phyloP scores from a whole-genome alignment of 2,113 vertebrate species.

The human region GRCh38 chr3:185352501-185353000 shows the following conservation, averaged over 20 bases:
- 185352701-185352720: neutral
- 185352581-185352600: neutral
- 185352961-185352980: neutral
- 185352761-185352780: too few relatives aligned
- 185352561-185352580: neutral
- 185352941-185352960: neutral
- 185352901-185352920: neutral
- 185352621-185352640: neutral
- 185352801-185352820: neutral
- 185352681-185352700: neutral
- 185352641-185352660: neutral
- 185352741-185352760: neutral
- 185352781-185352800: neutral
- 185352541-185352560: neutral
- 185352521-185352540: neutral
- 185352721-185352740: neutral
- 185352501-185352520: neutral
- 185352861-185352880: neutral
- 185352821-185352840: neutral
- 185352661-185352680: neutral
- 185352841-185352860: neutral
- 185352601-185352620: slow-evolving; percentile 32
- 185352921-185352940: neutral
- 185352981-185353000: neutral
- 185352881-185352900: neutral